Evolutionary conservation across 1,140 invertebrate species (phyloP).

Genomic region (Halesus radiatus): DNA sequence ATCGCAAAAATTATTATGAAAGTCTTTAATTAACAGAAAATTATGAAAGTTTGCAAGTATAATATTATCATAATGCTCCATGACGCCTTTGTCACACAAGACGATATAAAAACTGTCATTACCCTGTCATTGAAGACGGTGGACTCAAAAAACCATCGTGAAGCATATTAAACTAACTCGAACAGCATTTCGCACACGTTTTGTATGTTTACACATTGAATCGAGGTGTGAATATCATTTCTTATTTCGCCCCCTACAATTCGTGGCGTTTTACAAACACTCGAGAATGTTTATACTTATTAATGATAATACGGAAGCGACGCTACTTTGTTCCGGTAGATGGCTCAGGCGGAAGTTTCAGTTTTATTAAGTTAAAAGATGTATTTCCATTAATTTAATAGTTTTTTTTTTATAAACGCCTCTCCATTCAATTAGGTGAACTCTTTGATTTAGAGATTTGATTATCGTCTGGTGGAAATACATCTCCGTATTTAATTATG

Average conservation of each 20-base stretch:
- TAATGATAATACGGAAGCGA: not conserved
- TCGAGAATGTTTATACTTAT: not conserved
- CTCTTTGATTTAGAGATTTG: not conserved
- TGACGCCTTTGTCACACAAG: too few species aligned
- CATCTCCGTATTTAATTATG: not conserved
- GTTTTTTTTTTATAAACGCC: not conserved
- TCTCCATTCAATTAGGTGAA: not conserved
- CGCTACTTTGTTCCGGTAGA: constrained; percentile 4
- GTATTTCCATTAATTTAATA: constrained; percentile 13
- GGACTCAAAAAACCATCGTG: too few species aligned
- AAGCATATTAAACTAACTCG: too few species aligned
- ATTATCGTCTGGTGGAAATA: not conserved
- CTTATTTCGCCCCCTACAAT: not conserved
- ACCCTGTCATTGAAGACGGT: too few species aligned
- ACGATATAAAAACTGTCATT: too few species aligned
- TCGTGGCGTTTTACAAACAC: not conserved
- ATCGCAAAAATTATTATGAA: too few species aligned
- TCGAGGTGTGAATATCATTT: not conserved
- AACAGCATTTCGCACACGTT: not conserved
- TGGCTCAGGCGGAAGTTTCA: constrained; percentile 1
- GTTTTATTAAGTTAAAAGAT: not conserved
- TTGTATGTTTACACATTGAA: not conserved
- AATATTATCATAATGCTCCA: too few species aligned
- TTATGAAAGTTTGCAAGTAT: too few species aligned
- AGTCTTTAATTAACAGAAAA: too few species aligned